Conservation (phyloP, 2,797 vertebrate species). For the Phaenicophaeus curvirostris region DNA sequence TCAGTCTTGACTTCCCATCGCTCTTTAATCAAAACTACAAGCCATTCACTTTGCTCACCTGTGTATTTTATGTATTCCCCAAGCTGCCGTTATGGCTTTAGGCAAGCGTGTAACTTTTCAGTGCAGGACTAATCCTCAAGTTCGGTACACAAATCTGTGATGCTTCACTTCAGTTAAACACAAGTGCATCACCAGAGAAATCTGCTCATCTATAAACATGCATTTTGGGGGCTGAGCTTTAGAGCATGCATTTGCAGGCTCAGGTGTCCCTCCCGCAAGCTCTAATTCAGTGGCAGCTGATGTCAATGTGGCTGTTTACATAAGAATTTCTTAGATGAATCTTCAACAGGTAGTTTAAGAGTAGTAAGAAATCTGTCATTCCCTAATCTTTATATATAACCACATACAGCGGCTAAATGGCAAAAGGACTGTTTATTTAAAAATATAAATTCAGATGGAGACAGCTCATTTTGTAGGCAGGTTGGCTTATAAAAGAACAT, state of each 20-base stretch:
- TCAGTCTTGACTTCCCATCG: background rate
- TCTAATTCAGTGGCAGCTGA: background rate
- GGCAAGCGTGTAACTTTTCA: background rate
- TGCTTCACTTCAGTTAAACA: background rate
- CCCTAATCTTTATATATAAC: background rate
- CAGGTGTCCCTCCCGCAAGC: background rate
- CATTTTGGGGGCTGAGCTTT: background rate
- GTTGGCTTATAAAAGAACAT: too few relatives aligned
- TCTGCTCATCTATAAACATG: background rate
- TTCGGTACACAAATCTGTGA: rapidly evolving
- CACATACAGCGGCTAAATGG: too few relatives aligned
- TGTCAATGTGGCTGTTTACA: background rate
- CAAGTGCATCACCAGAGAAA: too few relatives aligned
- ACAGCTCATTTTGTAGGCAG: too few relatives aligned
- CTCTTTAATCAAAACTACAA: background rate
- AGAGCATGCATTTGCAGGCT: background rate
- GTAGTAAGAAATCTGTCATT: background rate
- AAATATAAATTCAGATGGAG: too few relatives aligned
- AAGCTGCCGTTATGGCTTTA: background rate
- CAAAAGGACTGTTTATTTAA: too few relatives aligned
- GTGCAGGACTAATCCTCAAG: background rate
- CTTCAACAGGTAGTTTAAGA: background rate
- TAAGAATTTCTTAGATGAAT: background rate
- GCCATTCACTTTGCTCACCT: background rate
- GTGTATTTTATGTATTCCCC: background rate